Evolutionary conservation across 2,888 invertebrate species (phyloP).

Genomic region (Apamea crenata): DNA sequence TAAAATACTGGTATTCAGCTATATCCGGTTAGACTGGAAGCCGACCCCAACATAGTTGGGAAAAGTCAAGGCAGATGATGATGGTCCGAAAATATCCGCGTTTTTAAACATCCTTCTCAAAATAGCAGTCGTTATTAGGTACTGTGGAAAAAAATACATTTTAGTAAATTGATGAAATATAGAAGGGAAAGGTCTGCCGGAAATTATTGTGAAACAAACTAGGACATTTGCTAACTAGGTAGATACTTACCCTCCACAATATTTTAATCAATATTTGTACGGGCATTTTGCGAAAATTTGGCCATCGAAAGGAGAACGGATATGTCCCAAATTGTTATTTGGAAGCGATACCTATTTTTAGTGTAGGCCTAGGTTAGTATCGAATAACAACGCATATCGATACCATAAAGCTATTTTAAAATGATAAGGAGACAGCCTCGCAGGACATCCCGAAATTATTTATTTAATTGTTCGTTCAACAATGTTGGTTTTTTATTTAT

Average conservation of each 20-base stretch:
- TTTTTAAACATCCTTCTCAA: not conserved
- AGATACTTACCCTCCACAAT: not conserved
- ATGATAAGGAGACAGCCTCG: not conserved
- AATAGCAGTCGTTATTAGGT: not conserved
- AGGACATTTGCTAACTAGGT: not conserved
- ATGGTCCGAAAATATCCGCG: too few relatives aligned
- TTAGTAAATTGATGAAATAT: not conserved
- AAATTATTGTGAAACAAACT: constrained; percentile 17
- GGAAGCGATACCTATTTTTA: constrained; percentile 13
- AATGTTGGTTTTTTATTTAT: not conserved
- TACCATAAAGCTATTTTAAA: not conserved
- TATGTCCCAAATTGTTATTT: constrained; percentile 36
- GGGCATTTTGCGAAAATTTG: constrained; percentile 20
- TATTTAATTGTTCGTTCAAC: not conserved
- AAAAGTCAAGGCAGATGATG: too few relatives aligned
- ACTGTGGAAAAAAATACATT: not conserved
- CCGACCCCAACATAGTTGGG: too few relatives aligned
- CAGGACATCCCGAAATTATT: not conserved
- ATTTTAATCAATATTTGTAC: too few relatives aligned
- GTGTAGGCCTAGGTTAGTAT: not conserved
- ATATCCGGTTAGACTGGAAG: too few relatives aligned
- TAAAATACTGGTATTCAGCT: too few relatives aligned
- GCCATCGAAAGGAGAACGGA: constrained; percentile 16
- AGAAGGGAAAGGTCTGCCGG: not conserved
- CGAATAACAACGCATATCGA: not conserved